These are phyloP conservation scores for Semnopithecus entellus DNA, from an alignment of 2,113 vertebrate species.

Conservation along the genomic window DNA sequence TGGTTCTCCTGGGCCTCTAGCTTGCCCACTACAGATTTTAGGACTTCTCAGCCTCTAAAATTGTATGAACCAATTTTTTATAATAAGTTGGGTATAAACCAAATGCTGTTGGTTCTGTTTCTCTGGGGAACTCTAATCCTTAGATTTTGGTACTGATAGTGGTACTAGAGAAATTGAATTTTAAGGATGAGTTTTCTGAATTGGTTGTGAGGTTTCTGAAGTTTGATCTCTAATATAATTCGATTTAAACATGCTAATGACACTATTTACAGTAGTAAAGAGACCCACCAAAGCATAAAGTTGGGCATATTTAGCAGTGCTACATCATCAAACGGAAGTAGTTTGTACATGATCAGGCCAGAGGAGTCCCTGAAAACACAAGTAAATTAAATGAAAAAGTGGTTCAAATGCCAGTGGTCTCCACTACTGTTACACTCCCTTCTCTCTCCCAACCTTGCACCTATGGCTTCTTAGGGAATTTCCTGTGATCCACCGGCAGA, in stretches of 20 bases:
- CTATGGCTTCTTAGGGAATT: background rate
- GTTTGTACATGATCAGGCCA: background rate
- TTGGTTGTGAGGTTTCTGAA: background rate
- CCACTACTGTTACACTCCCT: background rate
- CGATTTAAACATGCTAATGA: background rate
- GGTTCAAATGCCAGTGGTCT: background rate
- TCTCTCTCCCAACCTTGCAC: background rate
- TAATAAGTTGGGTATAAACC: background rate
- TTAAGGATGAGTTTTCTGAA: background rate
- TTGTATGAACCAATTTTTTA: background rate
- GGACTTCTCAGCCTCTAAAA: background rate
- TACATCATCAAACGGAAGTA: background rate
- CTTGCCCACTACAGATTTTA: background rate
- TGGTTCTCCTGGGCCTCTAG: background rate
- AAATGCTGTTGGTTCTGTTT: background rate
- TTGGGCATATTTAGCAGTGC: background rate
- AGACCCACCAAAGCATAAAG: background rate
- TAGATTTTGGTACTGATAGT: background rate
- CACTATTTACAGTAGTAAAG: background rate
- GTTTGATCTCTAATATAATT: background rate
- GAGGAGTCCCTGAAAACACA: background rate
- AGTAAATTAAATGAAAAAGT: background rate
- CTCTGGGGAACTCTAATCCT: background rate
- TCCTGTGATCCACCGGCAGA: background rate
- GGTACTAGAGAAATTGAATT: background rate